A percentile compares a stretch with the other conserved stretches of the same genome.
Evolutionary conservation across 2,888 invertebrate species (phyloP).

Genomic region (Nomada ruficornis): DNA sequence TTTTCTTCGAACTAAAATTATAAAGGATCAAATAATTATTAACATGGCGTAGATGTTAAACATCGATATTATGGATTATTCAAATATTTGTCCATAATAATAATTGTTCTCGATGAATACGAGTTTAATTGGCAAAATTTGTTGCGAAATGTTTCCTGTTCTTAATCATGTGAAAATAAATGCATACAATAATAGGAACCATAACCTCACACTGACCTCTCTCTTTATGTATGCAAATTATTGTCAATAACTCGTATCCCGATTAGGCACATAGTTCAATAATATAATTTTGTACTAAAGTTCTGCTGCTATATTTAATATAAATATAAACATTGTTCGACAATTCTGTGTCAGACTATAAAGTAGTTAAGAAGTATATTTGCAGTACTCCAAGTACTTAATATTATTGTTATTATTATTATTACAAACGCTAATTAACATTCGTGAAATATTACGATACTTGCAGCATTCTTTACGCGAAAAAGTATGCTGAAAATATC

Average conservation of each 20-base stretch:
- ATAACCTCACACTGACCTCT: conserved; percentile 43
- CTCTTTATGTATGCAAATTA: background rate
- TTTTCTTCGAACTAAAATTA: background rate
- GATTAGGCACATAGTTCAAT: too few species aligned
- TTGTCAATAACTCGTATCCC: background rate
- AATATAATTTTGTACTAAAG: background rate
- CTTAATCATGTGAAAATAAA: conserved; percentile 1
- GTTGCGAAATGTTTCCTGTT: background rate
- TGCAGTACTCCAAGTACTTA: background rate
- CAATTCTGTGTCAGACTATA: background rate
- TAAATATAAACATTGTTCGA: background rate
- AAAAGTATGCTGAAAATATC: background rate
- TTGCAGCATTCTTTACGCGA: background rate
- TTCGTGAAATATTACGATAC: background rate
- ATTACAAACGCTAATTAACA: background rate
- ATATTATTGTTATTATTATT: background rate
- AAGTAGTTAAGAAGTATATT: background rate
- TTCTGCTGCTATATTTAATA: background rate
- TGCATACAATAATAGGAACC: background rate
- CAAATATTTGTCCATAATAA: background rate
- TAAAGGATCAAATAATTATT: background rate
- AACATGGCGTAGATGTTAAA: background rate
- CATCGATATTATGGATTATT: background rate
- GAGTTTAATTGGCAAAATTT: background rate
- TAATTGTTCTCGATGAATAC: too few species aligned